Conservation (phyloP, 2,797 vertebrate genomes). For the Gymnocypris eckloni region DNA sequence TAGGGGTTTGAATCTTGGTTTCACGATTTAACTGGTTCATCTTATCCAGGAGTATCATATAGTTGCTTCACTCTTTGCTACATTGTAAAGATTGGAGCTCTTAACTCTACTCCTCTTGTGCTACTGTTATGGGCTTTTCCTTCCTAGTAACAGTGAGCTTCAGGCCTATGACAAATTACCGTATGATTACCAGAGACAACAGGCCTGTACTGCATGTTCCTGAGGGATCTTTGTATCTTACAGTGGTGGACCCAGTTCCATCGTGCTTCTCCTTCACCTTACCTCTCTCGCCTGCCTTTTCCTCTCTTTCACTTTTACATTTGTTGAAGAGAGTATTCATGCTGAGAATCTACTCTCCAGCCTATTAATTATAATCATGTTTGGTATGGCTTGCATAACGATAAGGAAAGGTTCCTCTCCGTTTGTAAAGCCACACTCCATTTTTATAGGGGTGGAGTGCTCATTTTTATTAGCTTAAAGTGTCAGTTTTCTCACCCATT, state of each 20-base stretch:
- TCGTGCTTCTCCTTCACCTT: constrained; percentile 67
- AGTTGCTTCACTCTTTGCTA: neutral
- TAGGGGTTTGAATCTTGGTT: too few species aligned
- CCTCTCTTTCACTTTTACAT: neutral
- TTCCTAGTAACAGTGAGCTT: constrained; percentile 56
- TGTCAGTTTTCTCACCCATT: neutral
- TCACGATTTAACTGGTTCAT: neutral
- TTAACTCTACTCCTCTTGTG: neutral
- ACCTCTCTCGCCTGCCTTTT: constrained; percentile 39
- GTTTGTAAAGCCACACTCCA: neutral
- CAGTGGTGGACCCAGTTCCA: constrained; percentile 83
- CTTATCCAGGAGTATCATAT: neutral
- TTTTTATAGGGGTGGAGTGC: neutral
- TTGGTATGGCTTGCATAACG: neutral
- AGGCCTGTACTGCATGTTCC: constrained; percentile 69
- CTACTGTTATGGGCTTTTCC: constrained; percentile 23
- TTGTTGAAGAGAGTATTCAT: too few species aligned
- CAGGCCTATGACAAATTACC: constrained; percentile 76
- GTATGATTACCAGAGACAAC: constrained; percentile 68
- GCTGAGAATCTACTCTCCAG: too few species aligned
- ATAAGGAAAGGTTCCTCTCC: neutral
- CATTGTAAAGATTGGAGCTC: neutral
- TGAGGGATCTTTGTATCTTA: constrained; percentile 72
- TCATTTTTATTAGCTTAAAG: neutral
- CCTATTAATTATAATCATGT: neutral